Conservation (phyloP, 2,113 vertebrate species). For the Gallinago paraguaiae region DNA sequence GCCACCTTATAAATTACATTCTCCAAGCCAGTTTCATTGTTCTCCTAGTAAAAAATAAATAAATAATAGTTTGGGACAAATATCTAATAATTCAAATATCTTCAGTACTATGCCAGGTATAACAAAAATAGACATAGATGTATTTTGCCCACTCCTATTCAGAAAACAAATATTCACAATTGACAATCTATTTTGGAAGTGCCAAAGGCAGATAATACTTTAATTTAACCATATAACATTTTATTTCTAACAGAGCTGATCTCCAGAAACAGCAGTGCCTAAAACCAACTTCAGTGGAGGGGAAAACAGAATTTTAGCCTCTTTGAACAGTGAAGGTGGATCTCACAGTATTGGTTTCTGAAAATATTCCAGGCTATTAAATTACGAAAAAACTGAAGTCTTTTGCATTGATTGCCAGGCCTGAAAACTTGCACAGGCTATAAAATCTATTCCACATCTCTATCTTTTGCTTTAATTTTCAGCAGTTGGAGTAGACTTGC, state of each 20-base stretch:
- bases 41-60: constrained; percentile 82
- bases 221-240: neutral
- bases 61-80: neutral
- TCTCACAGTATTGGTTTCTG: neutral
- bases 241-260: neutral
- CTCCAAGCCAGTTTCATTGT: constrained; percentile 95
- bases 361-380: neutral
- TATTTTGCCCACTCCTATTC: neutral
- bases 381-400: neutral
- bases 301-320: neutral
- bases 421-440: neutral
- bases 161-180: neutral
- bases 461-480: neutral
- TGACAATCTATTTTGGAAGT: neutral
- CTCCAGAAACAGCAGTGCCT: neutral
- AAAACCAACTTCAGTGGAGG: rapidly evolving
- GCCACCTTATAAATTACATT: constrained; percentile 92
- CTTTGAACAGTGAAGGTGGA: neutral
- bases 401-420: neutral
- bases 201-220: neutral
- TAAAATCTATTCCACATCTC: neutral
- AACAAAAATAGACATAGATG: neutral
- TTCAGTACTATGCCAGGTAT: neutral
- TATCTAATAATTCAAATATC: neutral
- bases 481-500: neutral